Evolutionary conservation across 2,797 vertebrate species (phyloP), one percentile per base, ranked within the genome.

Genomic region (Cichlasoma orientale): DNA sequence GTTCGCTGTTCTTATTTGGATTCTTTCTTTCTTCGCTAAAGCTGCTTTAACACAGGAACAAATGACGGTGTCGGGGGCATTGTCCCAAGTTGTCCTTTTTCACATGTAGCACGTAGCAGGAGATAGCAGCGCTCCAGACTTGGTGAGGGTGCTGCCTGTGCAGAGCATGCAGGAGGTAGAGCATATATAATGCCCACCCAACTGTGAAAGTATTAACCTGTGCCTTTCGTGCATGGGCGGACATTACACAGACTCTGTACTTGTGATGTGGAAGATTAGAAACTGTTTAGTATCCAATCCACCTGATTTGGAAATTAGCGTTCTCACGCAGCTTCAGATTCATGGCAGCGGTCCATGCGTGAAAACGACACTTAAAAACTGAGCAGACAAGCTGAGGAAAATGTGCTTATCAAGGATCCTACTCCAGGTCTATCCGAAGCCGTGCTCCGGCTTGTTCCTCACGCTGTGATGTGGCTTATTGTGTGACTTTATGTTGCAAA

Each of bases 21-120:
- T 66, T 0, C 10, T 52, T 66, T 0, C 21, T 63, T 44, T 44
- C 2, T 44, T 44, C 0, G 14, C 59, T 63, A 4, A 63, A 25
- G 36, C 23, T 18, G 0, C 41, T 63, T 44, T 23, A 63, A 44
- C 38, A 63, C 14, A 41, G 11, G 8, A 33, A 33, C 7, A 33
- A 8, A 9, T 33, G 31, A 33, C 7, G 7, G 31, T 33, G 31
- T 33, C 31, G 2, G 38, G 61, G 11, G 19, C 18, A 27, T 23
- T 66, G 38, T 66, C 61, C 61, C 0, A 1, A 66, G 38, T 19
- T 27, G 1, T 29, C 61, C 27, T 7, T 27, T 66, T 47, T 27
- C 25, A 19, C 61, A 66, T 16, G 61, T 27, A 19, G 38, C 61
- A 47, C 16, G 8, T 1, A 66, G 23, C 61, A 0, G 38, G 2